Base-by-base conservation (phyloP, 1,140 invertebrate species). In the Bombus sylvicola region DNA sequence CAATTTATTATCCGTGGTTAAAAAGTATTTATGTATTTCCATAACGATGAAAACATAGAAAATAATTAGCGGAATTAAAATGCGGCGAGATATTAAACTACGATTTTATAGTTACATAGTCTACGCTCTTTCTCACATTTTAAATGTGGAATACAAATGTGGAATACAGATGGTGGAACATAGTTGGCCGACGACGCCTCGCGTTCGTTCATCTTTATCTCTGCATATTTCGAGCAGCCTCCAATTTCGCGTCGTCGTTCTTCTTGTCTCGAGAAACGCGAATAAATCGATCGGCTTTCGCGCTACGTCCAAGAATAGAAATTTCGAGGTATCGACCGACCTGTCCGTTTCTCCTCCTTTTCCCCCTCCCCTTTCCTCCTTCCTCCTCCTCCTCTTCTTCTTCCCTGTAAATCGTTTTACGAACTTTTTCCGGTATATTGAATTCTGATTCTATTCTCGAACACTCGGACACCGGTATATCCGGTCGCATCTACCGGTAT, bases 391-490 rank as follows among this genome's bases (percentile, higher is more conserved):
- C 66, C 15, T 2, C 66, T 8, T 31, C 31, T 68, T 39, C 39
- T 59, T 25, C 13, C 1, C 34, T 22, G 43, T 78, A 77, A 87
- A 83, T 79, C 64, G 68, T 82, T 80, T 84, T 57, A 73, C 66
- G 13, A 87, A 87, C 81, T 87, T 84, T 84, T 84, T 66, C 81
- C 79, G 76, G 71, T 90, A 92, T 93, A 93, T 93, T 91, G 89
- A 92, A 93, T 91, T 90, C 80, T 89, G 88, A 91, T 92, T 91
- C 85, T 76, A 91, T 91, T 89, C 73, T 59, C 79, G 85, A 87
- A 76, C 88, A 53, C 68, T 79, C 47, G 83, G 37, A 79, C 79
- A 71, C 86, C 43, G 77, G 79, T 59, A 43, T 74, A 66, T 82
- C 80, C 72, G 72, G 41, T 81, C 71, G 80, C 90, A 92, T 93